Base-by-base conservation (phyloP, 2,113 vertebrate species). In the Ciconia stormi region DNA sequence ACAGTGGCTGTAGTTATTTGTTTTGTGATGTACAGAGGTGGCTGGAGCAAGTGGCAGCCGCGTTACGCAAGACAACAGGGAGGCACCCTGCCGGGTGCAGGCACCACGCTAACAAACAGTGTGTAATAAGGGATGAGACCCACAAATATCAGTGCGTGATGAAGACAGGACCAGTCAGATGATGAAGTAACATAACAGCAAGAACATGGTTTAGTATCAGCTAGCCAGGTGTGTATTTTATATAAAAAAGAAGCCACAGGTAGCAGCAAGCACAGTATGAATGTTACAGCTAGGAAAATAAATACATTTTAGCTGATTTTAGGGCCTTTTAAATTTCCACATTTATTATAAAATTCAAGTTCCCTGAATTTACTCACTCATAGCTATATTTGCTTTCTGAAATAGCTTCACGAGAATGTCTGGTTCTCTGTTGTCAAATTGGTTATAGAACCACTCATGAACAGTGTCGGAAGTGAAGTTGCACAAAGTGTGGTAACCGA, bases 311-410 rank as follows among this genome's bases (percentile, higher is more conserved):
- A 82, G 71, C n/a, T 50, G 29, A 67, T 73, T 90, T 87, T 72
- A 73, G 34, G 27, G 62, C 23, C 29, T 80, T 93, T 93, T 93
- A 19, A 69, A 87, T 92, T 92, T 92, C 52, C n/a, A 82, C 46
- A 55, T 80, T 89, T 93, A 85, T 82, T 69, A 86, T 14, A 25
- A 87, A 92, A 91, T 72, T 91, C 19, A 69, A 18, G 88, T 80
- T 82, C 30, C 23, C 36, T 47, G 55, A 82, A 89, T 90, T 92
- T 84, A 19, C 76, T 95, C 61, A 65, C n/a, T 84, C 27, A 52
- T 47, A 67, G 46, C 55, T 83, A 4, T 92, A 90, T 87, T 91
- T 89, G n/a, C 62, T 93, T 91, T 95, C 63, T 83, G 42, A 86
- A 94, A 82, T 72, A 90, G 23, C 62, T 95, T 95, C 36, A 44